phyloP scores from a whole-genome alignment of 2,888 invertebrate species.

The Cylindroiulus punctatus region DNA sequence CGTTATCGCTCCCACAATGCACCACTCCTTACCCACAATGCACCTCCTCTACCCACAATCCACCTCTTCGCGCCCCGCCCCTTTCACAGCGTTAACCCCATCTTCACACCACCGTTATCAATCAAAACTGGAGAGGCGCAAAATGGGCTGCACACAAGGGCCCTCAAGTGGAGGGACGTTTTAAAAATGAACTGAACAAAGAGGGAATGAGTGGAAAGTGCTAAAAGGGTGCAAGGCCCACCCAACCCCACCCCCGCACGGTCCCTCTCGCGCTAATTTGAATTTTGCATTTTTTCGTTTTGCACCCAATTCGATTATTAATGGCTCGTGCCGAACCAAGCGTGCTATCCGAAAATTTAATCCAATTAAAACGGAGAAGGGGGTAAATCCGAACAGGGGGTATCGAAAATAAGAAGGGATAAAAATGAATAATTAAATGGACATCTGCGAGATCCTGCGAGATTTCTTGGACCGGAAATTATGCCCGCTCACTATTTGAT shows the following conservation, averaged over 20 bases:
- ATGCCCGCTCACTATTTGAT: slow-evolving; percentile 34
- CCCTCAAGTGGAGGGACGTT: background rate
- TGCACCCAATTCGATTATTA: slow-evolving; percentile 47
- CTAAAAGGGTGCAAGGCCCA: background rate
- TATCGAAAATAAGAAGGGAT: slow-evolving; percentile 42
- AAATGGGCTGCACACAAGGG: background rate
- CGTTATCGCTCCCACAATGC: slow-evolving; percentile 4
- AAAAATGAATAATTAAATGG: slow-evolving; percentile 47
- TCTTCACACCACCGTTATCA: slow-evolving; percentile 36
- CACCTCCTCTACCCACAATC: slow-evolving; percentile 44
- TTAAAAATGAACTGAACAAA: slow-evolving; percentile 36
- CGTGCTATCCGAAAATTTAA: slow-evolving; percentile 34
- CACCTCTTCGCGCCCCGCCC: slow-evolving; percentile 4
- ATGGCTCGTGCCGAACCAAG: slow-evolving; percentile 43
- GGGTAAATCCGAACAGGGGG: slow-evolving; percentile 33
- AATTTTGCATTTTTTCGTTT: slow-evolving; percentile 40
- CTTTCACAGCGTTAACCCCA: background rate
- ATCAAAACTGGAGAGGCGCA: slow-evolving; percentile 52
- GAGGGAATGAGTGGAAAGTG: background rate
- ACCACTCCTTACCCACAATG: background rate
- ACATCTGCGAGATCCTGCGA: slow-evolving; percentile 42
- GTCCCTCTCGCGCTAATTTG: slow-evolving; percentile 17
- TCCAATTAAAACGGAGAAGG: slow-evolving; percentile 35
- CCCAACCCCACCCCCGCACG: background rate
- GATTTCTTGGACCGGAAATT: slow-evolving; percentile 47